These are phyloP conservation scores for Spea bombifrons DNA, from an alignment of 2,113 vertebrate species.

Conservation along the genomic window DNA sequence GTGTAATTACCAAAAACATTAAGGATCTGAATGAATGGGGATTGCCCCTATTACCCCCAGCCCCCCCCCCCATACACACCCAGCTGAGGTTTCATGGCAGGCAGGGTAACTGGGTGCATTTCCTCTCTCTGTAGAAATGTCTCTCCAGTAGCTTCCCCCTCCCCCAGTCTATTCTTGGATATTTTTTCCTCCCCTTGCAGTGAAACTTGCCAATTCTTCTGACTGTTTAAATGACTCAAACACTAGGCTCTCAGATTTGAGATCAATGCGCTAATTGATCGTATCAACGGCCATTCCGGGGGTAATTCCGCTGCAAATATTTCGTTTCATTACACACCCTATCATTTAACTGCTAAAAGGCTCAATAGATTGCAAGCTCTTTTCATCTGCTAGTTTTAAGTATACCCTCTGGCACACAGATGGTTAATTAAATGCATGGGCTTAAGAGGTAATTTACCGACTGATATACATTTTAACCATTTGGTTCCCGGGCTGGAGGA, in stretches of 20 bases:
- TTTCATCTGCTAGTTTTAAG: too few relatives aligned
- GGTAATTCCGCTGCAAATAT: not conserved
- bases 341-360: not conserved
- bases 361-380: too few relatives aligned
- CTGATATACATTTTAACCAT: too few relatives aligned
- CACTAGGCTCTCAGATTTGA: not conserved
- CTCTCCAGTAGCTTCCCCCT: not conserved
- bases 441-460: too few relatives aligned
- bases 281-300: not conserved
- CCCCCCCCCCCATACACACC: not conserved
- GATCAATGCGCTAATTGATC: slow-evolving; percentile 2
- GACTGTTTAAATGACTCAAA: not conserved
- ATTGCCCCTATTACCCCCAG: not conserved
- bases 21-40: too few relatives aligned
- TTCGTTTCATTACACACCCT: too few relatives aligned
- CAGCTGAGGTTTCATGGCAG: slow-evolving; percentile 2
- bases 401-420: too few relatives aligned
- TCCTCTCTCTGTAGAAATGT: slow-evolving; percentile 1
- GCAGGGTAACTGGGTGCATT: not conserved
- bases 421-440: too few relatives aligned
- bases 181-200: not conserved
- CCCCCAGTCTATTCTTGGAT: slow-evolving; percentile 20
- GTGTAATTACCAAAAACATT: too few relatives aligned
- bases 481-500: too few relatives aligned
- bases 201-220: not conserved